These are phyloP conservation scores for Colius striatus DNA, from an alignment of 2,113 vertebrate species.

Conservation along the genomic window DNA sequence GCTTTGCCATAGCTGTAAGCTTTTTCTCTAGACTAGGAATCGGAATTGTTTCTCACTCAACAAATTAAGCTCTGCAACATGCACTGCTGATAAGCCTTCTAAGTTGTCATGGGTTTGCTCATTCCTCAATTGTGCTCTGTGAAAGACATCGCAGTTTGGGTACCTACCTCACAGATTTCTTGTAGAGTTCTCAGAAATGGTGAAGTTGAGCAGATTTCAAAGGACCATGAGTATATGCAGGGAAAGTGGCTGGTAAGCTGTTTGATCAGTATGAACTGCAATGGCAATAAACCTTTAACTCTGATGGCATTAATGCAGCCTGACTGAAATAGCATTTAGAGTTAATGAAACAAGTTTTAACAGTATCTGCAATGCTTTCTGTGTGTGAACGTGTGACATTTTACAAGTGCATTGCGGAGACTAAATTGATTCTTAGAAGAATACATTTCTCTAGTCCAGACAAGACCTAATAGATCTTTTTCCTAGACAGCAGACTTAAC, in stretches of 20 bases:
- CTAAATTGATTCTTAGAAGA: conserved; percentile 66
- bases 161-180: not conserved
- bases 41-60: not conserved
- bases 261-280: conserved; percentile 17
- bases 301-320: conserved; percentile 22
- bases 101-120: not conserved
- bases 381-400: conserved; percentile 50
- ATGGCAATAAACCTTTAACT: conserved; percentile 20
- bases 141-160: not conserved
- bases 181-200: not conserved
- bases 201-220: not conserved
- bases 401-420: conserved; percentile 47
- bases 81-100: not conserved
- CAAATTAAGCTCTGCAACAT: not conserved
- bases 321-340: conserved; percentile 25
- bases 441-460: conserved; percentile 57
- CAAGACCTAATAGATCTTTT: conserved; percentile 53
- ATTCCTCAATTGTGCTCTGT: not conserved
- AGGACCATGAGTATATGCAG: not conserved
- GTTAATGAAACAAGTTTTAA: conserved; percentile 61
- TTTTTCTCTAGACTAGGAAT: not conserved
- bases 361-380: conserved; percentile 45
- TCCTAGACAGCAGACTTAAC: not conserved
- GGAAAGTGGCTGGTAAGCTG: not conserved
- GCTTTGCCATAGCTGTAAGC: not conserved